phyloP scores from a whole-genome alignment of 1,140 invertebrate genomes.

The Penaeus indicus region DNA sequence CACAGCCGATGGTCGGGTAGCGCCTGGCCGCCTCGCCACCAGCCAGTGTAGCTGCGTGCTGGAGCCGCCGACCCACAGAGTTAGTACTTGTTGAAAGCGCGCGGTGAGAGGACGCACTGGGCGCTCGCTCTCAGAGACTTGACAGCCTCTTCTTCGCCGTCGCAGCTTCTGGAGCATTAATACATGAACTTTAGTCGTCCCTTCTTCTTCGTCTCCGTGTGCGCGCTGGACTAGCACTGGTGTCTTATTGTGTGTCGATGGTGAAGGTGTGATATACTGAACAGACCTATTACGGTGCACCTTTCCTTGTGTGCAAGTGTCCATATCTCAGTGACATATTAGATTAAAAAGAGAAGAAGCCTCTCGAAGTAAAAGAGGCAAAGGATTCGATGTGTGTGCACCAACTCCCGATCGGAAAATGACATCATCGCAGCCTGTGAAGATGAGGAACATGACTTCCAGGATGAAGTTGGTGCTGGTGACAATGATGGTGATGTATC shows the following conservation, averaged over 20 bases:
- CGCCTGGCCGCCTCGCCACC: neutral
- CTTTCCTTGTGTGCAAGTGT: neutral
- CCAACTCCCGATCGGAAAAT: slow-evolving; percentile 24
- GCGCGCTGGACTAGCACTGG: too few species aligned
- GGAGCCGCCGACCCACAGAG: neutral
- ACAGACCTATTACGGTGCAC: too few species aligned
- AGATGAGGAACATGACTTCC: slow-evolving; percentile 21
- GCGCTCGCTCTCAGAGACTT: neutral
- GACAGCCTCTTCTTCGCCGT: neutral
- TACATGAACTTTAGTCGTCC: neutral
- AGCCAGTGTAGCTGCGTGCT: slow-evolving; percentile 1
- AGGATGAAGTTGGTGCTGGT: slow-evolving; percentile 16
- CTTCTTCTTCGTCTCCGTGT: neutral
- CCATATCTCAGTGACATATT: slow-evolving; percentile 21
- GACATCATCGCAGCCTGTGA: slow-evolving; percentile 19
- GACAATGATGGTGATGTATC: neutral
- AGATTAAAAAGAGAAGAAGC: neutral
- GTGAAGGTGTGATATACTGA: too few species aligned
- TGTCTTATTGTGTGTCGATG: too few species aligned
- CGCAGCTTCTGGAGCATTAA: slow-evolving; percentile 1
- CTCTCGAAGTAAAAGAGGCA: neutral
- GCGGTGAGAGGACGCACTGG: slow-evolving; percentile 31
- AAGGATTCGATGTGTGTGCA: slow-evolving; percentile 30
- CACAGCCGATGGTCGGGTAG: neutral
- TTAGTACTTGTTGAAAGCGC: slow-evolving; percentile 39